Evolutionary conservation across 1,140 invertebrate genomes (phyloP), one percentile per base, ranked within the genome.

Genomic region (Phthorimaea operculella): DNA sequence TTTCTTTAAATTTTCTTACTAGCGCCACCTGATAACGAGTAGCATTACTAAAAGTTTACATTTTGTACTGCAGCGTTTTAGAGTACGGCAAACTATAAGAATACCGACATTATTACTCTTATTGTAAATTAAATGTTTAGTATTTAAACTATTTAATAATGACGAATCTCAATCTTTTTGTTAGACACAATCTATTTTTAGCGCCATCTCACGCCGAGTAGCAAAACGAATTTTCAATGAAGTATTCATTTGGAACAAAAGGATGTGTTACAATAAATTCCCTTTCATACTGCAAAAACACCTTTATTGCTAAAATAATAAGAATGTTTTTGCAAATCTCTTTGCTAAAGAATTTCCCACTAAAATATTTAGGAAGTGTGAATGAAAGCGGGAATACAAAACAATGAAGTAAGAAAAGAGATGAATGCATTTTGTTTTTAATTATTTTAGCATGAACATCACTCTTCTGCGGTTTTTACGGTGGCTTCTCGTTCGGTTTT

Each of bases 231-330:
- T 2, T n/a, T 16, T 21, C 61, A 56, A 72, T 80, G 67, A 80
- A 78, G 70, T 72, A 80, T 80, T 74, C 58, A 68, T 68, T 49
- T 21, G 56, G 51, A 67, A 55, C 65, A 68, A 55, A 81, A 76
- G 76, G 71, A 77, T 81, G 77, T 59, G 60, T 70, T 65, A 72
- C 62, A 62, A 28, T 70, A 62, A 60, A 68, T 66, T 52, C 12
- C 18, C 1, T 5, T 14, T 34, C 0, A 58, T 66, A 34, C 1
- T 28, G 18, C 11, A 76, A 69, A 70, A 57, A 21, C 17, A 36
- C 52, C 58, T 57, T 63, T 76, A 62, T 58, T 0, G 1, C n/a
- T 0, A 1, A 33, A n/a, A 4, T 1, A 0, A 55, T 68, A 74
- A 57, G 54, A 67, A 16, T 47, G 44, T 16, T 16, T 16, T 47